Evolutionary conservation across 2,797 vertebrate genomes (phyloP).

Genomic region (Mionectes olivaceus): DNA sequence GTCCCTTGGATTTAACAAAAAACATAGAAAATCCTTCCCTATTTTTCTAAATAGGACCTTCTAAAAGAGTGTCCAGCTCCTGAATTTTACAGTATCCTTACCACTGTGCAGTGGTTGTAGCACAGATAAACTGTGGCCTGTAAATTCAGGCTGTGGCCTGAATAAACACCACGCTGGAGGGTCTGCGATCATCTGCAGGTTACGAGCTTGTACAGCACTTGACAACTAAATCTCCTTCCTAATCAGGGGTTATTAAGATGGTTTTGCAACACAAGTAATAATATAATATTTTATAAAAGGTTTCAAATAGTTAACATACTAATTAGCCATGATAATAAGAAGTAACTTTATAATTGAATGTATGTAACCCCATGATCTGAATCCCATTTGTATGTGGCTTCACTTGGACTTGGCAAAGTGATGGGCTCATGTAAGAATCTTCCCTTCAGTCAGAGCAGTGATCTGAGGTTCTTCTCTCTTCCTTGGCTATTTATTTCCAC

Average conservation of each 20-base stretch:
- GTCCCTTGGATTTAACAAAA: background rate
- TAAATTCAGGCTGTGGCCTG: too few relatives aligned
- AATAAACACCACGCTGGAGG: background rate
- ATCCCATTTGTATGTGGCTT: background rate
- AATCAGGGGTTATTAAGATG: background rate
- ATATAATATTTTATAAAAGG: background rate
- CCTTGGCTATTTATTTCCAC: background rate
- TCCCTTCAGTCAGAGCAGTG: background rate
- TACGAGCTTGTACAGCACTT: background rate
- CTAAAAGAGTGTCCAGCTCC: background rate
- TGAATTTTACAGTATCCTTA: background rate
- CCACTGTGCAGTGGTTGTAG: background rate
- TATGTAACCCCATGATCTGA: background rate
- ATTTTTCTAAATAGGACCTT: background rate
- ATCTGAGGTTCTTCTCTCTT: background rate
- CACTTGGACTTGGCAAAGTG: background rate
- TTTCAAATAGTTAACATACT: background rate
- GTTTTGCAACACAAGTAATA: background rate
- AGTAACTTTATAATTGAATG: background rate
- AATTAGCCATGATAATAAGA: background rate
- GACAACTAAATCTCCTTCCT: background rate
- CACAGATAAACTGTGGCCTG: too few relatives aligned
- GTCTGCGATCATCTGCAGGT: background rate
- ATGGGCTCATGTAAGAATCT: background rate
- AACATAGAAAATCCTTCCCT: background rate